Percentiles rank a stretch among this genome's conserved stretches.
phyloP scores from a whole-genome alignment of 1,140 invertebrate species.

The Chymomyza costata region DNA sequence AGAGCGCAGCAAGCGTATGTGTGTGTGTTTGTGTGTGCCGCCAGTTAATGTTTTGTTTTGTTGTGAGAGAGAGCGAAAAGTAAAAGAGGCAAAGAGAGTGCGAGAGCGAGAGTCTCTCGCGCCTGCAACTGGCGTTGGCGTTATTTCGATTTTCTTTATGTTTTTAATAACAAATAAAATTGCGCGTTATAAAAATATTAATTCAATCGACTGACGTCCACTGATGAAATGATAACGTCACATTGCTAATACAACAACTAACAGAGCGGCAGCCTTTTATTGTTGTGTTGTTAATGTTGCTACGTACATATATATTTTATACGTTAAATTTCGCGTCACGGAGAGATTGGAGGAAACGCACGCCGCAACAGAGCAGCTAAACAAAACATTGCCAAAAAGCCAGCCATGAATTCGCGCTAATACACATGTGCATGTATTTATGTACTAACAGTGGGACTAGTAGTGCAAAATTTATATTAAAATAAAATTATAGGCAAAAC shows the following conservation, averaged over 20 bases:
- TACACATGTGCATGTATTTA: background rate
- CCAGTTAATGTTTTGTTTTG: constrained; percentile 69
- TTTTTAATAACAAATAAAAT: constrained; percentile 28
- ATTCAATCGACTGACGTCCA: background rate
- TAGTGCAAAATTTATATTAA: no score
- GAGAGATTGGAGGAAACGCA: constrained; percentile 21
- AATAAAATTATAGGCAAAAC: no score
- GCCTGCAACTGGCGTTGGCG: constrained; percentile 21
- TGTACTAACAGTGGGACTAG: no score
- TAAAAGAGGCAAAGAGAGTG: constrained; percentile 6
- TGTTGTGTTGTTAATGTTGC: constrained; percentile 11
- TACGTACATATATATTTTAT: no score
- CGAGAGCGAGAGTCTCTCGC: constrained; percentile 19
- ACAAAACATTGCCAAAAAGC: background rate
- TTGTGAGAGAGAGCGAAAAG: constrained; percentile 42
- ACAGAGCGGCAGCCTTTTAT: no score
- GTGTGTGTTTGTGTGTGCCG: constrained; percentile 20
- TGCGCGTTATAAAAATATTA: constrained; percentile 35
- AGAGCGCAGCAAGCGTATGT: constrained; percentile 26
- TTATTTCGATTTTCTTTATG: constrained; percentile 15
- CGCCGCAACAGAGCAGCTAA: constrained; percentile 11
- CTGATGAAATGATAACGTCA: constrained; percentile 16
- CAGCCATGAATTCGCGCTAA: no score
- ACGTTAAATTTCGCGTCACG: constrained; percentile 20
- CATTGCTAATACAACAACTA: no score